A percentile compares a stretch with the other conserved stretches of the same genome.
phyloP scores from a whole-genome alignment of 92 coral and sea anemone genomes.

The Palythoa grandis region DNA sequence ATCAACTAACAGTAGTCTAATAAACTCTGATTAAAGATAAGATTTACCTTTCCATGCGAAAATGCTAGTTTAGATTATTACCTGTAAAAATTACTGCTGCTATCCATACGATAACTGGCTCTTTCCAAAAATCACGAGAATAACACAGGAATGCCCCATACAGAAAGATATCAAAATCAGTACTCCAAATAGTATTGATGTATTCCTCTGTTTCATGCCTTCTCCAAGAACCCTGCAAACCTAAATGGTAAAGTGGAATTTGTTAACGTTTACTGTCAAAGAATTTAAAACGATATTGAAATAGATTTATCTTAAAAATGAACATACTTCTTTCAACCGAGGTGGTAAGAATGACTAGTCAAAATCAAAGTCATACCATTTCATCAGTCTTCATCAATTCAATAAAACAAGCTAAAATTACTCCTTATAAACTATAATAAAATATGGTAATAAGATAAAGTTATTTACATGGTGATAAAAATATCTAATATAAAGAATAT shows the following conservation, averaged over 20 bases:
- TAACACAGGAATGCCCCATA: slow-evolving; percentile 48
- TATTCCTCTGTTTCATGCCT: slow-evolving; percentile 52
- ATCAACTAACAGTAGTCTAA: too few species aligned
- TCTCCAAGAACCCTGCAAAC: slow-evolving; percentile 40
- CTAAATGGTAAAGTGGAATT: background rate
- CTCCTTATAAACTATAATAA: too few species aligned
- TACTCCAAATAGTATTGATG: slow-evolving; percentile 46
- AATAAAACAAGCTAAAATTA: too few species aligned
- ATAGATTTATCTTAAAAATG: too few species aligned
- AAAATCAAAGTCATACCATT: too few species aligned
- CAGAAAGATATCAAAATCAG: slow-evolving; percentile 51
- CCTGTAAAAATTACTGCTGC: slow-evolving; percentile 51
- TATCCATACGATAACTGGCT: slow-evolving; percentile 58
- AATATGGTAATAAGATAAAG: too few species aligned
- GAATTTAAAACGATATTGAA: background rate
- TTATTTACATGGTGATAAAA: too few species aligned
- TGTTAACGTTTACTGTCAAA: slow-evolving; percentile 14
- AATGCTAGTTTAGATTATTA: background rate
- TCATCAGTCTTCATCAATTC: too few species aligned
- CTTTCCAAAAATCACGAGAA: slow-evolving; percentile 46
- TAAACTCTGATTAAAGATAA: background rate
- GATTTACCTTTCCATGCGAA: background rate
- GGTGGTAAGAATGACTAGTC: too few species aligned
- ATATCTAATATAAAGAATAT: too few species aligned
- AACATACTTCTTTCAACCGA: too few species aligned